These are phyloP conservation scores for Axea sp. DNA, from an alignment of 2,888 invertebrate species.

Conservation along the genomic window DNA sequence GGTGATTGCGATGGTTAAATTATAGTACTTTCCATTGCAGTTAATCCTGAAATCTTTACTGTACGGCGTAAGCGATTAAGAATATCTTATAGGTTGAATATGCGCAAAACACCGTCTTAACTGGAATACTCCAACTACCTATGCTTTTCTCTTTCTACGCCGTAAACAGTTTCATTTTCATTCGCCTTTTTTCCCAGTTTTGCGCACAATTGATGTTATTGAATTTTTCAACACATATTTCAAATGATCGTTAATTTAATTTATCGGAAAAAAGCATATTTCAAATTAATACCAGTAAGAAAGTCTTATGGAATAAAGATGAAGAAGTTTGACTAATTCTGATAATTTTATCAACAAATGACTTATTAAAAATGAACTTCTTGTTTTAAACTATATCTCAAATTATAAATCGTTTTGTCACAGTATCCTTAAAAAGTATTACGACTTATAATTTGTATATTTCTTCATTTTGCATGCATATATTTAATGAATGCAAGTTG, in stretches of 20 bases:
- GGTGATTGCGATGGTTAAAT: conserved; percentile 67
- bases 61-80: conserved; percentile 65
- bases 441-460: too few species aligned
- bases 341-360: too few species aligned
- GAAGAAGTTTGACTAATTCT: too few species aligned
- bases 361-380: too few species aligned
- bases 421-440: too few species aligned
- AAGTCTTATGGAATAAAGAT: too few species aligned
- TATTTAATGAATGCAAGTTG: too few species aligned
- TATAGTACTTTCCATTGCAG: conserved; percentile 67
- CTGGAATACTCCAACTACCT: conserved; percentile 28
- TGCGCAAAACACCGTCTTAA: conserved; percentile 50
- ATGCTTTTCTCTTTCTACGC: conserved; percentile 33
- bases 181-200: conserved; percentile 12
- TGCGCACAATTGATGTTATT: conserved; percentile 12
- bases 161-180: conserved; percentile 37
- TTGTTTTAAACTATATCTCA: too few species aligned
- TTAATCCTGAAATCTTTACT: conserved; percentile 66
- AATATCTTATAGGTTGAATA: conserved; percentile 65
- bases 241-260: conserved; percentile 33
- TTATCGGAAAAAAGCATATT: conserved; percentile 6
- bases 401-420: too few species aligned
- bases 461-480: too few species aligned
- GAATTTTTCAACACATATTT: conserved; percentile 14
- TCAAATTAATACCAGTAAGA: too few species aligned